Conservation (phyloP, 30 jellyfish, hydroid and myxozoan species). For the Aurelia sp. region DNA sequence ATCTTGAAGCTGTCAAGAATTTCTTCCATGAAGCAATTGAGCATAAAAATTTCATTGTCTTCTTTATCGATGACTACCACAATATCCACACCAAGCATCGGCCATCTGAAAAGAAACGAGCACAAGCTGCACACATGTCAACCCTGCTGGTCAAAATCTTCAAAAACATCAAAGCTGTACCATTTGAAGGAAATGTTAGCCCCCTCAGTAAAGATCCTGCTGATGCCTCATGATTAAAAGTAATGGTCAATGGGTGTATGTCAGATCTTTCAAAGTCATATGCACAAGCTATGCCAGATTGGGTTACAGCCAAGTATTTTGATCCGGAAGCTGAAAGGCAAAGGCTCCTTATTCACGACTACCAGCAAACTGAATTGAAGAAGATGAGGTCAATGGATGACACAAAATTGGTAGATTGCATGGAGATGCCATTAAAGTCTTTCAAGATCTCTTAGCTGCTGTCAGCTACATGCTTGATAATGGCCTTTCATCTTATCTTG, state of each 20-base stretch:
- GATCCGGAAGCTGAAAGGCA: slow-evolving; percentile 17
- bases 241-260: neutral
- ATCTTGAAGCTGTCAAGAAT: slow-evolving; percentile 4
- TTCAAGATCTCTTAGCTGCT: slow-evolving; percentile 9
- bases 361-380: slow-evolving; percentile 22
- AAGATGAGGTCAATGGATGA: slow-evolving; percentile 23
- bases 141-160: slow-evolving; percentile 17
- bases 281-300: slow-evolving; percentile 33
- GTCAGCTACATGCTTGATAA: slow-evolving; percentile 42
- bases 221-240: neutral
- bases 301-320: slow-evolving; percentile 30
- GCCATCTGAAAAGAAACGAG: slow-evolving; percentile 17
- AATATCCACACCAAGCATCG: slow-evolving; percentile 33
- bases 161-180: slow-evolving; percentile 3
- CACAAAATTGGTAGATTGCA: slow-evolving; percentile 15
- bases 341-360: slow-evolving; percentile 6
- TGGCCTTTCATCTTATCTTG: slow-evolving; percentile 60
- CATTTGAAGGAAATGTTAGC: neutral
- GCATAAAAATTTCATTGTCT: slow-evolving; percentile 8
- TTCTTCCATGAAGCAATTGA: slow-evolving; percentile 36
- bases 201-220: slow-evolving; percentile 15
- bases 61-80: slow-evolving; percentile 36
- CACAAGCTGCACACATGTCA: slow-evolving; percentile 25
- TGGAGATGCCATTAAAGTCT: slow-evolving; percentile 16
- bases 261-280: slow-evolving; percentile 12